Percentiles rank a stretch among this genome's conserved stretches.
Conservation (phyloP, 2,797 vertebrate genomes). For the Amniataba percoides region DNA sequence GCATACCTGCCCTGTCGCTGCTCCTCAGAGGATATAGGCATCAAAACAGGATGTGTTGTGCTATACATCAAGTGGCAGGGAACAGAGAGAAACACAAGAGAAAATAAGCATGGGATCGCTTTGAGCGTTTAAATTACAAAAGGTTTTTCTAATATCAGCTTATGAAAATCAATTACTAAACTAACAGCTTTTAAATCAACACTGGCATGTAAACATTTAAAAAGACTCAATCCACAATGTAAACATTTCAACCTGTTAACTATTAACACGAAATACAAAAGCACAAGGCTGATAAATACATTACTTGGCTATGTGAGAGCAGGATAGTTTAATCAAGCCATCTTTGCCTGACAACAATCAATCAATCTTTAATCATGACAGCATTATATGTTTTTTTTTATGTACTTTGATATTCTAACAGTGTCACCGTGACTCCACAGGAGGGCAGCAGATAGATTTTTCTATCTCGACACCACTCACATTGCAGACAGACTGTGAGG, state of each 20-base stretch:
- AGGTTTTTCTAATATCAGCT: not conserved
- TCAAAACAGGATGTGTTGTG: slow-evolving; percentile 66
- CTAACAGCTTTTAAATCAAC: not conserved
- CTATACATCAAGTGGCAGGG: slow-evolving; percentile 29
- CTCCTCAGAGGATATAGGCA: slow-evolving; percentile 70
- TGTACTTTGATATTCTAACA: not conserved
- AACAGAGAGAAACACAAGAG: not conserved
- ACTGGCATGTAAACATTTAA: not conserved
- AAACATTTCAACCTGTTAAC: not conserved
- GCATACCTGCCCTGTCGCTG: slow-evolving; percentile 60
- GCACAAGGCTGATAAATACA: not conserved
- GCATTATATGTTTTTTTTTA: not conserved
- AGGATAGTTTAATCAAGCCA: not conserved
- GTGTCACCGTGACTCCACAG: slow-evolving; percentile 63
- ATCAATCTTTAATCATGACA: not conserved
- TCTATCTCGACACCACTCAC: slow-evolving; percentile 7
- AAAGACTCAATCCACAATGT: not conserved
- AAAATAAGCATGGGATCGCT: not conserved
- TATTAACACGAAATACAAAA: not conserved
- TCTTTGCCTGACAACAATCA: not conserved
- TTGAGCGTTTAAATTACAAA: not conserved
- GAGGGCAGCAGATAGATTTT: slow-evolving; percentile 78
- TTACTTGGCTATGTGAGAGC: not conserved
- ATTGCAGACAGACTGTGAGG: slow-evolving; percentile 2
- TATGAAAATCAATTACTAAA: not conserved